phyloP scores from a whole-genome alignment of 1,140 invertebrate genomes.

The Gryllus bimaculatus region DNA sequence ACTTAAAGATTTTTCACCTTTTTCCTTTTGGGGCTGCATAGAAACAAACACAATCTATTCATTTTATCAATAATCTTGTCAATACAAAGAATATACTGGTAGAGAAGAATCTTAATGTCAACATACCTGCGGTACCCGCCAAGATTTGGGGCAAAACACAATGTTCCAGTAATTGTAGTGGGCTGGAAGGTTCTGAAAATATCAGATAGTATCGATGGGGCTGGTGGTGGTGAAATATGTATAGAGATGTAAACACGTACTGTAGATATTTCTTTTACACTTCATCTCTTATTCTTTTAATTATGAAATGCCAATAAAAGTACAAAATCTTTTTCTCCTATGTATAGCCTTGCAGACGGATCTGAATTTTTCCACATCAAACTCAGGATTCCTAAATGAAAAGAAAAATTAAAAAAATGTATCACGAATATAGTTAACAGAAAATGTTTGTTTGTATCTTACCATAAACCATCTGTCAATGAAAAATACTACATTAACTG shows the following conservation, averaged over 20 bases:
- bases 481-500: no score
- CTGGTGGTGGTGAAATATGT: slow-evolving; percentile 28
- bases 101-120: neutral
- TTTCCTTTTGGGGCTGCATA: no score
- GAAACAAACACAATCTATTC: no score
- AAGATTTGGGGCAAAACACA: slow-evolving; percentile 47
- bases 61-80: no score
- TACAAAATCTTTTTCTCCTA: slow-evolving; percentile 57
- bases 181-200: slow-evolving; percentile 27
- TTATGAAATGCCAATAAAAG: slow-evolving; percentile 41
- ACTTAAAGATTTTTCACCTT: no score
- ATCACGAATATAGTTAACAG: no score
- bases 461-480: no score
- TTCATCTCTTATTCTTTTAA: slow-evolving; percentile 30
- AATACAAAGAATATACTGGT: neutral
- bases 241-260: slow-evolving; percentile 22
- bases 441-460: no score
- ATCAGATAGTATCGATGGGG: slow-evolving; percentile 24
- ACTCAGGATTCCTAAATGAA: slow-evolving; percentile 41
- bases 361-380: slow-evolving; percentile 47
- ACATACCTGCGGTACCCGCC: slow-evolving; percentile 8
- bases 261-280: slow-evolving; percentile 34
- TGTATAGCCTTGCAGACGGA: slow-evolving; percentile 44
- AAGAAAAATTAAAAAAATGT: slow-evolving; percentile 17
- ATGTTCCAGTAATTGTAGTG: slow-evolving; percentile 55